phyloP scores from a whole-genome alignment of 1,140 invertebrate genomes.

The Lordiphosa collinella region DNA sequence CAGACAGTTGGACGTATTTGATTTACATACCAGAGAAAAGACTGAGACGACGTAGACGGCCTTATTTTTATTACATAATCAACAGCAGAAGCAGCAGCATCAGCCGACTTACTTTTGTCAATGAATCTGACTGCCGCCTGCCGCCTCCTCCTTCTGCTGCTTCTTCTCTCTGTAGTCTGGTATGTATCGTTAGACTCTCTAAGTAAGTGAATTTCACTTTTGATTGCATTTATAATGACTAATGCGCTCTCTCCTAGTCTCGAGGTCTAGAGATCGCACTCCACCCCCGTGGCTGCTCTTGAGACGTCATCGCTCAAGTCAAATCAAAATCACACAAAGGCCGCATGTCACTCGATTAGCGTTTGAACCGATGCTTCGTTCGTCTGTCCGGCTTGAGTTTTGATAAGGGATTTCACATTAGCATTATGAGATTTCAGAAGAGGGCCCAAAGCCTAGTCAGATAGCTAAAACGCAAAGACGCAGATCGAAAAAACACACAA shows the following conservation, averaged over 20 bases:
- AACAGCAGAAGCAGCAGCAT: not conserved
- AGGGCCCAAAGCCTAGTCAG: conserved; percentile 7
- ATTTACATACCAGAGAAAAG: conserved; percentile 33
- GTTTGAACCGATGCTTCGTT: conserved; percentile 3
- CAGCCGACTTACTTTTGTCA: not conserved
- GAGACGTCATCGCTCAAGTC: conserved; percentile 26
- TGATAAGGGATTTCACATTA: not conserved
- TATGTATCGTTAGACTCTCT: conserved; percentile 1
- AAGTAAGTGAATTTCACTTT: not conserved
- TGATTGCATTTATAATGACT: conserved; percentile 9
- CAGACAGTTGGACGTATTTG: conserved; percentile 23
- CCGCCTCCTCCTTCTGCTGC: not conserved
- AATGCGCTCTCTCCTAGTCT: not conserved
- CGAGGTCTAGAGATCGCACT: not conserved
- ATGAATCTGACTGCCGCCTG: not conserved
- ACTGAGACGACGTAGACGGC: not conserved
- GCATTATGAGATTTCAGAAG: conserved; percentile 7
- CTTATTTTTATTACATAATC: conserved; percentile 17
- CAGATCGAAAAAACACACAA: conserved; percentile 23
- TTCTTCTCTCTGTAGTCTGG: not conserved
- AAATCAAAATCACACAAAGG: conserved; percentile 57
- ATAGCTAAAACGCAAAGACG: conserved; percentile 9
- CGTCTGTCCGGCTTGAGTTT: conserved; percentile 25
- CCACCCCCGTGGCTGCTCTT: conserved; percentile 19
- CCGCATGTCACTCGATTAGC: conserved; percentile 57